Base-by-base conservation (phyloP, 2,797 vertebrate genomes). In the Euphonia xanthogaster region DNA sequence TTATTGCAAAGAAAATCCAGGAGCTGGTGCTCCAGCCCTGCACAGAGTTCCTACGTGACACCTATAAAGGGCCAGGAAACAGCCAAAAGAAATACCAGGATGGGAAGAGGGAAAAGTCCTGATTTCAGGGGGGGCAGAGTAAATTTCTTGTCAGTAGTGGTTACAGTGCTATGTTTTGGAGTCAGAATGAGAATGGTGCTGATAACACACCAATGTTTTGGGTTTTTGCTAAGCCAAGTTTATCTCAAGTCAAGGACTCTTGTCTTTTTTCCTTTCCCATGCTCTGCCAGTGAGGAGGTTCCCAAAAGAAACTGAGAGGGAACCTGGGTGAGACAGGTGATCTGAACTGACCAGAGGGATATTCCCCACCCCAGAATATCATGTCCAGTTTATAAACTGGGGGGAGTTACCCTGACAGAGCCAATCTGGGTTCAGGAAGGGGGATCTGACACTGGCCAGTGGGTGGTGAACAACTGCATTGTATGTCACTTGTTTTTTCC, bases 151-250 rank as follows among this genome's bases (percentile, higher is more conserved):
- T 39, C 47, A 54, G 63, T 19, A 33, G 47, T 14, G 31, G 30
- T 89, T 33, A 14, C n/a, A 57, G 17, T 11, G 27, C 42, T 30
- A 17, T 68, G 20, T 30, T 70, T 63, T 63, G 63, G 40, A 70
- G 44, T 27, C 37, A 75, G 50, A 63, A 30, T 33, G 12, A 70
- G n/a, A 62, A 44, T 39, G 42, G 12, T 22, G 37, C 31, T 82
- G 55, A 50, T 39, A 89, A 63, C 42, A 57, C 42, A 33, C n/a
- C 11, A 24, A 33, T 33, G n/a, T 63, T 76, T 57, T 48, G 20
- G 0, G 0, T 16, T 68, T 55, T 57, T 39, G 23, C 20, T 15
- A 33, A 68, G 22, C 54, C 0, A 2, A 7, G 42, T 50, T 82
- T 82, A 82, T 68, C 63, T 55, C 22, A 31, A 33, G 20, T 57